These are phyloP conservation scores for Megaceryle maxima DNA, from an alignment of 2,113 vertebrate species.

Conservation along the genomic window DNA sequence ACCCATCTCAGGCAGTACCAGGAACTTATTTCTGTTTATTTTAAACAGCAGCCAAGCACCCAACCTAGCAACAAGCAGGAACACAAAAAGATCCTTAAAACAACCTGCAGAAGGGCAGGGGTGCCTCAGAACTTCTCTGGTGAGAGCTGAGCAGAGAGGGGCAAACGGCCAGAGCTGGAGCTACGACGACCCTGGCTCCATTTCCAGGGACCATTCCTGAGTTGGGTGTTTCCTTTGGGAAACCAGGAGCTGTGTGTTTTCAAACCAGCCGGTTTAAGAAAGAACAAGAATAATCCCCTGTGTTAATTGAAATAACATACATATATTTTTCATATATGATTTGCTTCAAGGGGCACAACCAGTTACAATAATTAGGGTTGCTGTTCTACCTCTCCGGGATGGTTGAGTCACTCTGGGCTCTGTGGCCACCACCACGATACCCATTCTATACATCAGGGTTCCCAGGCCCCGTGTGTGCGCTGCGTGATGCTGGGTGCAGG, in stretches of 20 bases:
- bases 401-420: no score
- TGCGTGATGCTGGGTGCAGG: background rate
- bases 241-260: background rate
- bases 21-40: background rate
- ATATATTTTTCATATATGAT: background rate
- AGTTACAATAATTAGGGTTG: background rate
- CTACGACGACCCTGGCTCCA: background rate
- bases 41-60: background rate
- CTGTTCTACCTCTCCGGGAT: background rate
- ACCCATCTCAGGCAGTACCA: background rate
- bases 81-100: background rate
- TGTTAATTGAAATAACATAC: no score
- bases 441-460: no score
- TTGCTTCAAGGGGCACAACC: background rate
- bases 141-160: background rate
- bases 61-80: background rate
- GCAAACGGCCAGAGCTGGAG: background rate
- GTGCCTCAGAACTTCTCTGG: background rate
- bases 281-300: background rate
- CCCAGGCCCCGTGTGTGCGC: background rate
- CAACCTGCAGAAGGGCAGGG: background rate
- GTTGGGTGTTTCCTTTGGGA: background rate
- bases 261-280: background rate
- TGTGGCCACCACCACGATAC: no score
- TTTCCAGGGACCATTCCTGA: background rate